Percentiles rank a stretch among this genome's conserved stretches.
Conservation (phyloP, 2,888 invertebrate genomes). For the Synanthedon myopaeformis region DNA sequence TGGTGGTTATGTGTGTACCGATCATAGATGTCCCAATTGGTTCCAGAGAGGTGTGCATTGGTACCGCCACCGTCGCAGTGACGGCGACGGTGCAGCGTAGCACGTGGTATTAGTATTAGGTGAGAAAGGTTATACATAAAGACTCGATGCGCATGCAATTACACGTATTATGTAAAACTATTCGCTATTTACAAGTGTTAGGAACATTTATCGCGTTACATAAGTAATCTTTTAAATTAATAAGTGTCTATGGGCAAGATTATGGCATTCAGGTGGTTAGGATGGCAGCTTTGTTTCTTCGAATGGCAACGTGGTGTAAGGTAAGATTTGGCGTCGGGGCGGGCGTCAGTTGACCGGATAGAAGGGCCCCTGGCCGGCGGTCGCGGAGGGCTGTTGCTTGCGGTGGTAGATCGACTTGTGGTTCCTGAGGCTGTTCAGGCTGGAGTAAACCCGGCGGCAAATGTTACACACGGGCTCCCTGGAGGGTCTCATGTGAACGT, state of each 20-base stretch:
- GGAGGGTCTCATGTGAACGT: constrained; percentile 91
- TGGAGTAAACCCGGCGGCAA: constrained; percentile 92
- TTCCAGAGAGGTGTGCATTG: constrained; percentile 48
- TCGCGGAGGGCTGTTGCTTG: constrained; percentile 76
- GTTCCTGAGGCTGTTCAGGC: constrained; percentile 89
- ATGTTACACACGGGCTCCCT: constrained; percentile 93
- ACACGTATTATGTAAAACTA: constrained; percentile 56
- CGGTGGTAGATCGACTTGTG: constrained; percentile 95
- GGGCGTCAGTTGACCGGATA: constrained; percentile 60
- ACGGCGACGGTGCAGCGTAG: constrained; percentile 27
- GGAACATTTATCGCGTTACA: constrained; percentile 62
- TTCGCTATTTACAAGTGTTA: constrained; percentile 67
- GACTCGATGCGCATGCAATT: constrained; percentile 64
- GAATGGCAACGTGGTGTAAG: constrained; percentile 41
- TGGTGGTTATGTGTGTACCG: constrained; percentile 69
- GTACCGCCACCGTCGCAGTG: constrained; percentile 15
- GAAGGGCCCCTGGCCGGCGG: constrained; percentile 47
- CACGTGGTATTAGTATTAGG: constrained; percentile 29
- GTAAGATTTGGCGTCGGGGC: constrained; percentile 13
- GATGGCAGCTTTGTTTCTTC: constrained; percentile 58
- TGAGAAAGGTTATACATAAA: constrained; percentile 42
- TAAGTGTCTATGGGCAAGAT: constrained; percentile 61
- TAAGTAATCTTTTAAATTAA: constrained; percentile 41
- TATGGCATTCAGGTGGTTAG: constrained; percentile 65
- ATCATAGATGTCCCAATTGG: constrained; percentile 69